phyloP scores from a whole-genome alignment of 2,797 vertebrate genomes.

The Sebastiscus albofasciatus region DNA sequence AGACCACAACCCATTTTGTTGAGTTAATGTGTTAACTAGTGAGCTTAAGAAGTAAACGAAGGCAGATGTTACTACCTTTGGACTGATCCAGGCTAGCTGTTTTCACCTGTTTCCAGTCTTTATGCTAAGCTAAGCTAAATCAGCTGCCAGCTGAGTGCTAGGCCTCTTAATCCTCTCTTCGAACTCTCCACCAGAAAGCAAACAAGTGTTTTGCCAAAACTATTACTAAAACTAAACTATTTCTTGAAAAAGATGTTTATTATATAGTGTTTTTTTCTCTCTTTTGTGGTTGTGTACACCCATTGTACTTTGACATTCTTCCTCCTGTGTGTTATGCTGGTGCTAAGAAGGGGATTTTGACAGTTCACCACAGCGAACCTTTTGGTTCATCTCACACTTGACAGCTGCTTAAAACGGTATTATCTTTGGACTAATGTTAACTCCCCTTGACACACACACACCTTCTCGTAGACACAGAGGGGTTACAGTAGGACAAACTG shows the following conservation, averaged over 20 bases:
- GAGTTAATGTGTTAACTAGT: background rate
- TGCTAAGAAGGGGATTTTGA: slow-evolving; percentile 56
- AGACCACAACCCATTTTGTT: background rate
- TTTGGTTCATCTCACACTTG: slow-evolving; percentile 70
- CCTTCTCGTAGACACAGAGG: slow-evolving; percentile 30
- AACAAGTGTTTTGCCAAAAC: background rate
- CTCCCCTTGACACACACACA: slow-evolving; percentile 51
- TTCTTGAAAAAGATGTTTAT: background rate
- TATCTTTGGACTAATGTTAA: slow-evolving; percentile 70
- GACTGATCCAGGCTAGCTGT: background rate
- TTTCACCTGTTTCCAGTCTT: background rate
- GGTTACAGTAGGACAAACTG: slow-evolving; percentile 62
- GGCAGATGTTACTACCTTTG: background rate
- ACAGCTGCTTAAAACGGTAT: slow-evolving; percentile 72
- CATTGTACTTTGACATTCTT: slow-evolving; percentile 6
- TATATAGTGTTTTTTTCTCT: background rate
- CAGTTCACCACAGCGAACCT: slow-evolving; percentile 47
- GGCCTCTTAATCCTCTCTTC: background rate
- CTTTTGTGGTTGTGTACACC: background rate
- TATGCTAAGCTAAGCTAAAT: background rate
- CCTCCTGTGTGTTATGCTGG: background rate
- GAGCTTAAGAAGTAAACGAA: background rate
- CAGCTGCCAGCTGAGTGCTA: background rate
- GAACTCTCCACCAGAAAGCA: background rate
- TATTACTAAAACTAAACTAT: background rate